Base-by-base conservation (phyloP, 2,113 vertebrate species). In the Collichthys lucidus region DNA sequence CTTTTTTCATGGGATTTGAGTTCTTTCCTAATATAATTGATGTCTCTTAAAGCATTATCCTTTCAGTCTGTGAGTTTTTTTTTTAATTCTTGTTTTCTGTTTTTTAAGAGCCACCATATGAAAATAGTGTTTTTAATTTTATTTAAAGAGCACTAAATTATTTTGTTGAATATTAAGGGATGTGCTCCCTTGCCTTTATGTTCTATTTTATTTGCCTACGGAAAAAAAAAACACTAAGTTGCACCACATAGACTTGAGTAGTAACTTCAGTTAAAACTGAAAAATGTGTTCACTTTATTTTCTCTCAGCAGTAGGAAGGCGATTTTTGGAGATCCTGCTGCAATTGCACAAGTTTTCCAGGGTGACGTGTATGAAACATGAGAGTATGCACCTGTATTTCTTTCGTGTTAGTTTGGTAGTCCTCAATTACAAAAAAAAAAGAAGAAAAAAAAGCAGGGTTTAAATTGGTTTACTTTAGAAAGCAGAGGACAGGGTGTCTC, bases 131-230 rank as follows among this genome's bases (percentile, higher is more conserved):
- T 94, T 94, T 93, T 65, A 84, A 83, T 89, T 94, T 93, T 88
- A 92, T 93, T 92, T 93, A 93, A 93, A 90, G 80, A 93, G 90
- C 92, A 90, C 91, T 93, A 93, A 93, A 86, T 94, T 94, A 94
- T 93, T 92, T 93, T 92, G 89, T 91, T 89, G 84, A 89, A 84
- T 82, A 88, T 81, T 85, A 76, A 91, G 91, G 91, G 91, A 90
- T 69, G 59, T 42, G 64, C 69, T 91, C 91, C 91, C 88, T 91
- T 89, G 86, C 87, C 91, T 91, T 92, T 92, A 76, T 83, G 85
- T 89, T 89, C 26, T 81, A 61, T 91, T 89, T 88, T 82, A 77
- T 90, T 93, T 91, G 90, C 90, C 87, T 91, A 82, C 69, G 65
- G 74, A 85, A 81, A 81, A 46, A n/a, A n/a, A 84, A 85, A 88